Evolutionary conservation across 2,113 vertebrate species (phyloP).

Genomic region (Megalops atlanticus): DNA sequence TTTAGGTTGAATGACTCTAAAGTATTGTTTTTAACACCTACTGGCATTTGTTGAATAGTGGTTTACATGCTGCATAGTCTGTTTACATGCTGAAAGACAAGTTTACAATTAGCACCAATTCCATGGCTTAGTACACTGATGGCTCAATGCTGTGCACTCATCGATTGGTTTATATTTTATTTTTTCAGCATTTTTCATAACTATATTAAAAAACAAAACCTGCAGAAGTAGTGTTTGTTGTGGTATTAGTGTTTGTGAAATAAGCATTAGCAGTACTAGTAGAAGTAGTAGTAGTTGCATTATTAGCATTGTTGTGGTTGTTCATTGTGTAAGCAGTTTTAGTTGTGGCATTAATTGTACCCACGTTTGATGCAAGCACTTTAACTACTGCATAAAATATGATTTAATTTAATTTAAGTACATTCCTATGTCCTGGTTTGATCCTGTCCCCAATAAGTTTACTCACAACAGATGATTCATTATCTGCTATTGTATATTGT

Average conservation of each 20-base stretch:
- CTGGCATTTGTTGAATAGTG: background rate
- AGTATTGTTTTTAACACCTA: background rate
- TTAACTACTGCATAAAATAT: background rate
- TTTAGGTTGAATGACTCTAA: too few species aligned
- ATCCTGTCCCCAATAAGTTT: background rate
- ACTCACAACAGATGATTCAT: too few species aligned
- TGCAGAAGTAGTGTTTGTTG: background rate
- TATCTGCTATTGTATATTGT: conserved; percentile 47
- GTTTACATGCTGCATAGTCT: too few species aligned
- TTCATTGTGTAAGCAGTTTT: background rate
- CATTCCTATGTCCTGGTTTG: background rate
- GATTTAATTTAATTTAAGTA: background rate
- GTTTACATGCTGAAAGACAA: background rate
- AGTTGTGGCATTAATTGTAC: background rate
- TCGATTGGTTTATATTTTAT: too few species aligned
- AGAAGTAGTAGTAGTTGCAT: background rate
- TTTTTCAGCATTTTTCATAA: too few species aligned
- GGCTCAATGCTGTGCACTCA: too few species aligned
- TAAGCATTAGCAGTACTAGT: background rate
- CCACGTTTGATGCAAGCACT: background rate
- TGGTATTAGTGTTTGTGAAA: background rate
- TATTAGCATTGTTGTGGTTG: background rate
- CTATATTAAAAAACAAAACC: too few species aligned
- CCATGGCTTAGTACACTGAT: too few species aligned
- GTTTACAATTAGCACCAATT: background rate